Evolutionary conservation across 2,113 vertebrate genomes (phyloP).

Genomic region (Gallinago undulata): DNA sequence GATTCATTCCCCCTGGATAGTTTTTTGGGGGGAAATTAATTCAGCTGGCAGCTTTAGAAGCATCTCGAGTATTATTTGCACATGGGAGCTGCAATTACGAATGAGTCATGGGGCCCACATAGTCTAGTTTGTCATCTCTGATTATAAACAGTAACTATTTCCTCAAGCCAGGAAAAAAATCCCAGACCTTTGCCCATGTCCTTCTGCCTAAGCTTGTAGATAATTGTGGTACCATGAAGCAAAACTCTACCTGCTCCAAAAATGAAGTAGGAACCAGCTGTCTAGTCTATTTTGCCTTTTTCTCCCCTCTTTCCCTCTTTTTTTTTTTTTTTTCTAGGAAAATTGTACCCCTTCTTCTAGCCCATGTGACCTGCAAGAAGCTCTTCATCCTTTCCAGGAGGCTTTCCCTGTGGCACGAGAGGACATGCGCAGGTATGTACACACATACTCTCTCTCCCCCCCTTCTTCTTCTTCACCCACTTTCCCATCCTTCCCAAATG

Average conservation of each 20-base stretch:
- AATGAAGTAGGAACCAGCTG: not conserved
- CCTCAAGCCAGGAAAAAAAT: not conserved
- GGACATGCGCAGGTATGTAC: too few species aligned
- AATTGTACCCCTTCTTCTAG: not conserved
- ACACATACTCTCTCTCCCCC: too few species aligned
- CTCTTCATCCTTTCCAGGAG: not conserved
- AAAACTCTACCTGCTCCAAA: not conserved
- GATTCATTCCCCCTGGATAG: not conserved
- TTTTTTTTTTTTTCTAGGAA: not conserved
- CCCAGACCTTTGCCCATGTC: not conserved
- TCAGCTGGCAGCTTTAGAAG: not conserved
- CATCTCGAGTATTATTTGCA: not conserved
- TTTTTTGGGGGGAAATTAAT: not conserved
- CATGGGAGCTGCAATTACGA: not conserved
- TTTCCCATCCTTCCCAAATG: not conserved
- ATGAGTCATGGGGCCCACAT: not conserved
- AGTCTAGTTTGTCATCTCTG: not conserved
- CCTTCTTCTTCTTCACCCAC: not conserved
- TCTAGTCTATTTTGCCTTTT: not conserved
- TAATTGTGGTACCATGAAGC: not conserved
- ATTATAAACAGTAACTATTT: not conserved
- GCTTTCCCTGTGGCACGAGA: not conserved
- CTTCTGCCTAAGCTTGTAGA: not conserved
- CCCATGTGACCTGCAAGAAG: not conserved
- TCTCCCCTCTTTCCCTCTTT: not conserved